Conservation (phyloP, 2,113 vertebrate genomes). For the Reinhardtius hippoglossoides region DNA sequence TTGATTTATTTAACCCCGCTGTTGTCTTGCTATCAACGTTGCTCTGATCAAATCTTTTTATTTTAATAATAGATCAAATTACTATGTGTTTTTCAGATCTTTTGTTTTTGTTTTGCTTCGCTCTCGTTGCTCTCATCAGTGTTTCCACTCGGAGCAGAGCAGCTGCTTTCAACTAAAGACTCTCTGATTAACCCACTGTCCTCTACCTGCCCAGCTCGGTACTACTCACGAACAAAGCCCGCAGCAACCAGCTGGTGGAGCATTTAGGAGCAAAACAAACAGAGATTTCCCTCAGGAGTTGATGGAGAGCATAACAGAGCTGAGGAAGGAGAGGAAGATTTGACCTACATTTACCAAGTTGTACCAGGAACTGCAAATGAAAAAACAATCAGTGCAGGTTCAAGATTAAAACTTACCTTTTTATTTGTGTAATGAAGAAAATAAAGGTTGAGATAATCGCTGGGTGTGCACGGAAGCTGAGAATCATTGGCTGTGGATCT, state of each 20-base stretch:
- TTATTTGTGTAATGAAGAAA: slow-evolving; percentile 1
- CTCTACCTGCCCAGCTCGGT: background rate
- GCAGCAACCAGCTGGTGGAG: background rate
- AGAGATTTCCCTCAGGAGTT: background rate
- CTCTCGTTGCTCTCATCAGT: background rate
- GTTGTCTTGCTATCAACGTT: too few species aligned
- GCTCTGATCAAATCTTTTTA: too few species aligned
- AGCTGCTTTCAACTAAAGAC: slow-evolving; percentile 11
- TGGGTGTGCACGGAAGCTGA: background rate
- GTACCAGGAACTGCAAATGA: background rate
- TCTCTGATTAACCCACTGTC: background rate
- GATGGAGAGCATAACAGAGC: background rate
- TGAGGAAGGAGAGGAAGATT: background rate
- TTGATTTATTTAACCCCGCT: too few species aligned
- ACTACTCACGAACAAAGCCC: background rate
- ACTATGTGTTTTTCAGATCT: background rate
- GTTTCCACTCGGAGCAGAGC: background rate
- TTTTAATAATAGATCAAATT: too few species aligned
- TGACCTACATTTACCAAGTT: background rate
- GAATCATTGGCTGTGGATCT: too few species aligned
- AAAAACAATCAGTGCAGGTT: background rate
- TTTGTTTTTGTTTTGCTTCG: background rate
- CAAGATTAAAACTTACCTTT: background rate
- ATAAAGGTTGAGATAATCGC: background rate
- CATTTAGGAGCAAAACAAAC: slow-evolving; percentile 6